phyloP scores from a whole-genome alignment of 1,140 invertebrate genomes.

The Ceratina calcarata region DNA sequence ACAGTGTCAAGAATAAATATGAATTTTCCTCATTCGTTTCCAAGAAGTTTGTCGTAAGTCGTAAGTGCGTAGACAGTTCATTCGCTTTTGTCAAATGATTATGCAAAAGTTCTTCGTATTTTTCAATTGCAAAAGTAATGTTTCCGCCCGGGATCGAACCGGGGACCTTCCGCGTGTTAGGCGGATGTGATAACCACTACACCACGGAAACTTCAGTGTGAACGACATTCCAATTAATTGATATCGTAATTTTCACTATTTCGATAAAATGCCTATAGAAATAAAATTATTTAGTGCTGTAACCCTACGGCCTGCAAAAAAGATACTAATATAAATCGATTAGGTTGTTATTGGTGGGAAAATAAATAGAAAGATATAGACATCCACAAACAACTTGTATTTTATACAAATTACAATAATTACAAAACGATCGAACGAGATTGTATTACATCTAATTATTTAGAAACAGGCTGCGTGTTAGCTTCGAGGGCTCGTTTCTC shows the following conservation, averaged over 20 bases:
- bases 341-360: not conserved
- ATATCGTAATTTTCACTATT: not conserved
- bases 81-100: not conserved
- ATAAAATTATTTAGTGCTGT: not conserved
- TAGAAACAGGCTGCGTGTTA: slow-evolving; percentile 25
- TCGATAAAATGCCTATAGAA: not conserved
- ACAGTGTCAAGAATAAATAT: no score
- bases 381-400: slow-evolving; percentile 12
- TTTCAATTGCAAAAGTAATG: slow-evolving; percentile 43
- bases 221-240: not conserved
- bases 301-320: not conserved
- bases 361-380: not conserved
- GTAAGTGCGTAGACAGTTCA: not conserved
- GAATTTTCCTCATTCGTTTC: not conserved
- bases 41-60: not conserved
- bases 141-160: slow-evolving; percentile 67
- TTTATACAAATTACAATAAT: slow-evolving; percentile 38
- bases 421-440: slow-evolving; percentile 8
- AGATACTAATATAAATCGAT: not conserved
- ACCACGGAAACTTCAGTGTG: slow-evolving; percentile 59
- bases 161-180: slow-evolving; percentile 65
- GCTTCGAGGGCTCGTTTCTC: slow-evolving; percentile 74
- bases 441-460: slow-evolving; percentile 29
- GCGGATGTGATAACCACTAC: slow-evolving; percentile 66
- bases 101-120: not conserved